phyloP scores from a whole-genome alignment of 2,797 vertebrate species.

The Rhinogobio ventralis region DNA sequence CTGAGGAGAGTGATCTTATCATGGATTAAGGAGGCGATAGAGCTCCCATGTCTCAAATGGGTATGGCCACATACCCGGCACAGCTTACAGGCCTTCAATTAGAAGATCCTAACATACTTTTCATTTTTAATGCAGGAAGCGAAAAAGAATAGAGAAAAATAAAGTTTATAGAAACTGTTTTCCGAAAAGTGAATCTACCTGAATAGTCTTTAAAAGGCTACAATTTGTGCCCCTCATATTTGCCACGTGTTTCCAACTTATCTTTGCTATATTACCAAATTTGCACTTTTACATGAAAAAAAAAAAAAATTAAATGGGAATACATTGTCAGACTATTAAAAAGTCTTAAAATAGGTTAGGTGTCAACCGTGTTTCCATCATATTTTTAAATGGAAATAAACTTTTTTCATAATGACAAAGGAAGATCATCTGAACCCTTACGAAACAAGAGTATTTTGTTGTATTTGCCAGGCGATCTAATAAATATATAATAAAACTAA shows the following conservation, averaged over 20 bases:
- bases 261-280: not conserved
- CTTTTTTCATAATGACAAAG: not conserved
- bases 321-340: not conserved
- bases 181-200: not conserved
- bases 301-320: not conserved
- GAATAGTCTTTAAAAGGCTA: not conserved
- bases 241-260: not conserved
- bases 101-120: slow-evolving; percentile 59
- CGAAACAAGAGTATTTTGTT: not conserved
- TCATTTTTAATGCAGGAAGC: slow-evolving; percentile 34
- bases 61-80: slow-evolving; percentile 70
- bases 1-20: slow-evolving; percentile 80
- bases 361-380: not conserved
- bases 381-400: not conserved
- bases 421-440: not conserved
- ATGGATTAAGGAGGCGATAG: slow-evolving; percentile 79
- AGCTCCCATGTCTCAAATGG: slow-evolving; percentile 77
- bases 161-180: not conserved
- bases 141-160: slow-evolving; percentile 21
- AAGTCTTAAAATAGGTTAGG: not conserved
- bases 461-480: not conserved
- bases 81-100: slow-evolving; percentile 64
- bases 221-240: slow-evolving; percentile 8
- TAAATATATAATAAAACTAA: not conserved
- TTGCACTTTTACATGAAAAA: not conserved